Evolutionary conservation across 2,888 invertebrate genomes (phyloP).

Genomic region (Lasiommata megera): DNA sequence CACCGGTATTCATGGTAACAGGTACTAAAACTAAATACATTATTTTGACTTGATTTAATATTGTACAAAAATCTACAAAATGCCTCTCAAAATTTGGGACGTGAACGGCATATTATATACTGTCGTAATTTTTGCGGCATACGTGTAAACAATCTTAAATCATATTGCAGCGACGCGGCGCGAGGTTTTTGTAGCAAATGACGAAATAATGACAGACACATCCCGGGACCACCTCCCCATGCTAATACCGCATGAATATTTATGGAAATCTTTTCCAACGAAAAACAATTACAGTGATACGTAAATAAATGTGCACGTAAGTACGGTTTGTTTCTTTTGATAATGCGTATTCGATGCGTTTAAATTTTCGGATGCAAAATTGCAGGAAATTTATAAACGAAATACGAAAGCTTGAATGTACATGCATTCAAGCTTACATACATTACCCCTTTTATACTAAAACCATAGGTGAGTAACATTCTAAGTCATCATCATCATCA

Average conservation of each 20-base stretch:
- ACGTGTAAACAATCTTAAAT: slow-evolving; percentile 32
- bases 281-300: slow-evolving; percentile 44
- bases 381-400: background rate
- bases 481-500: too few species aligned
- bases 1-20: too few species aligned
- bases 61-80: background rate
- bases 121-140: slow-evolving; percentile 13
- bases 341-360: slow-evolving; percentile 11
- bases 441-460: too few species aligned
- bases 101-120: background rate
- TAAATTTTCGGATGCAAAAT: slow-evolving; percentile 9
- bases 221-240: slow-evolving; percentile 57
- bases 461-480: too few species aligned
- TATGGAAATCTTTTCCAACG: slow-evolving; percentile 66
- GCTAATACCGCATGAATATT: slow-evolving; percentile 78
- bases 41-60: too few species aligned
- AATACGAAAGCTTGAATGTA: too few species aligned
- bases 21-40: too few species aligned
- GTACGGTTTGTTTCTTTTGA: slow-evolving; percentile 10
- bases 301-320: slow-evolving; percentile 21
- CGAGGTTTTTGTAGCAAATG: slow-evolving; percentile 70
- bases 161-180: slow-evolving; percentile 25
- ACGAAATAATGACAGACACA: slow-evolving; percentile 73
- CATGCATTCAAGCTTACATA: too few species aligned
- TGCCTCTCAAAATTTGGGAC: background rate